Conservation (phyloP, 2,113 vertebrate species). For the Clarias gariepinus region DNA sequence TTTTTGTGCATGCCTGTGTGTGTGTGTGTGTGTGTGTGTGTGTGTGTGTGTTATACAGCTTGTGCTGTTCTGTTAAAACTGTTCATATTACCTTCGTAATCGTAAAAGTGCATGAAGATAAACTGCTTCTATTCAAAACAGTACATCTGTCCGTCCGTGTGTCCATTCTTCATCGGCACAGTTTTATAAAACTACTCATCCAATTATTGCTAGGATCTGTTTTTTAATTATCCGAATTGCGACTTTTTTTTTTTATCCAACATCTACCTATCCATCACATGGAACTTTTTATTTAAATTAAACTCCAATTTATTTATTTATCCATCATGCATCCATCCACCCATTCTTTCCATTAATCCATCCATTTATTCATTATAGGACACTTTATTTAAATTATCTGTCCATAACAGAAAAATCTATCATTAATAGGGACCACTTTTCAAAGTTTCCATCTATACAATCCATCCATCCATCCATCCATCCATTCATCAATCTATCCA, state of each 20-base stretch:
- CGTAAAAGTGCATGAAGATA: background rate
- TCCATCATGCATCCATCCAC: background rate
- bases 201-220: background rate
- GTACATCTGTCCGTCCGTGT: background rate
- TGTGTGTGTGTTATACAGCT: slow-evolving; percentile 5
- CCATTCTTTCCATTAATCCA: no score
- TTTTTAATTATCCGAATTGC: background rate
- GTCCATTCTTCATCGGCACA: background rate
- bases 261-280: background rate
- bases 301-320: background rate
- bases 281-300: background rate
- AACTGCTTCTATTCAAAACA: background rate
- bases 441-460: no score
- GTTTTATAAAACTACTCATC: no score
- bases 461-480: no score
- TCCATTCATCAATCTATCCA: no score
- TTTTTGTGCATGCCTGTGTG: background rate
- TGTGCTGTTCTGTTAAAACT: background rate
- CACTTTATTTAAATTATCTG: no score
- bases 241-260: background rate
- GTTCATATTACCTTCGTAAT: background rate
- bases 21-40: slow-evolving; percentile 8
- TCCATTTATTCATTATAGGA: no score
- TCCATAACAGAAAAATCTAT: no score
- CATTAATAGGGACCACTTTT: no score